These are phyloP conservation scores for Atopsyche davidsoni DNA, from an alignment of 1,140 invertebrate species.

Conservation along the genomic window DNA sequence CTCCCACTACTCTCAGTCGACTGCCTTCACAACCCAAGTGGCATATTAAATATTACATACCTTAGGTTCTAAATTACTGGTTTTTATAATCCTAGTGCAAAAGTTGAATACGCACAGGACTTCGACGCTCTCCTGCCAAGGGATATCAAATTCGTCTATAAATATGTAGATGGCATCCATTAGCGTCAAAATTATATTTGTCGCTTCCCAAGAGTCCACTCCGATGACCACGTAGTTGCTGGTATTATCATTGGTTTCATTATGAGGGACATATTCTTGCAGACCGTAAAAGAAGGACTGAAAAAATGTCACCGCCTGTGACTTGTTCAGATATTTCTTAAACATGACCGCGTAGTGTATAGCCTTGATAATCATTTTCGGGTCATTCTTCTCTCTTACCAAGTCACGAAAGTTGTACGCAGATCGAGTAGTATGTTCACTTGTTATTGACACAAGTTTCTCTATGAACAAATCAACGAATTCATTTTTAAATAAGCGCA, in stretches of 20 bases:
- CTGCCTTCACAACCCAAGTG: no score
- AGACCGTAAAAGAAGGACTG: constrained; percentile 62
- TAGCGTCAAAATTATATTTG: constrained; percentile 51
- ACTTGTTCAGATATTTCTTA: constrained; percentile 51
- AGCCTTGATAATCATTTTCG: constrained; percentile 55
- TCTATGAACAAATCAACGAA: constrained; percentile 56
- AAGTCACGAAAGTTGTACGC: constrained; percentile 54
- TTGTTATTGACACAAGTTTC: constrained; percentile 56
- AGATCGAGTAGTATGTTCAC: constrained; percentile 55
- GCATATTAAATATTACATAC: no score
- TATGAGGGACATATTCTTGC: constrained; percentile 50
- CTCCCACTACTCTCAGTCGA: no score
- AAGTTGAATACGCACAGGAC: constrained; percentile 55
- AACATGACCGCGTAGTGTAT: constrained; percentile 53
- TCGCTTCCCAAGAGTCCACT: constrained; percentile 33
- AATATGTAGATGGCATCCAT: constrained; percentile 56
- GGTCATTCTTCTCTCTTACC: constrained; percentile 44
- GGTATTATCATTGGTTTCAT: constrained; percentile 32
- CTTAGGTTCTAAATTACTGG: constrained; percentile 47
- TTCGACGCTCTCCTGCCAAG: constrained; percentile 67
- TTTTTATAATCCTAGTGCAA: constrained; percentile 50
- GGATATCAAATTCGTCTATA: constrained; percentile 62
- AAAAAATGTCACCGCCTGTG: constrained; percentile 63
- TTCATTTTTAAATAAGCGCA: constrained; percentile 40
- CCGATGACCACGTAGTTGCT: constrained; percentile 18